Base-by-base conservation (phyloP, 92 coral and sea anemone genomes). In the Ricordea florida region DNA sequence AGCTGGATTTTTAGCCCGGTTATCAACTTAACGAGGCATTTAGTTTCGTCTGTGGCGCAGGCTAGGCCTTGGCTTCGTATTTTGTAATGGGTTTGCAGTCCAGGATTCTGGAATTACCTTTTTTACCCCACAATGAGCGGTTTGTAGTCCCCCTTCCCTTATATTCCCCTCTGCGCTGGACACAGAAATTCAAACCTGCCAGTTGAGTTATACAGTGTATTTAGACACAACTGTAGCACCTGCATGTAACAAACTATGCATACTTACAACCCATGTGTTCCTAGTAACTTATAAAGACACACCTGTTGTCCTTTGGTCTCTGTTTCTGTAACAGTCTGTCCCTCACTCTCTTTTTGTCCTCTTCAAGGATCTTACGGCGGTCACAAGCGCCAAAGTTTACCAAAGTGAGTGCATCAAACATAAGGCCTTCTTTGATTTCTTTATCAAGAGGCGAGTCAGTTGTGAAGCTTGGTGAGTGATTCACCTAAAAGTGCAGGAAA, bases 391-490 rank as follows among this genome's bases (percentile, higher is more conserved):
- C 91, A 68, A 94, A 94, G 84, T 94, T 94, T 7, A 94, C 79
- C 18, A 94, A 62, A 55, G 63, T 73, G n/a, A 94, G 82, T 4
- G 97, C 93, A 51, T 94, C 98, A 29, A 73, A 55, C 80, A 94
- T 88, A 18, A 94, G 85, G 3, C 98, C 98, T 38, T 94, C 98
- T 61, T 94, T 94, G 82, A 94, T 93, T 44, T 94, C 98, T 67
- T 86, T 94, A 84, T 94, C 98, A 48, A 94, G 87, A 22, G 78
- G 94, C 25, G 98, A 94, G 48, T 94, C 98, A 14, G 98, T 94
- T 11, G 97, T 90, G 49, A 94, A 94, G 74, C 98, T 94, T 32
- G 98, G 98, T 0, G 98, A 94, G 69, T 92, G 97, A 68, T 94
- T 94, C 43, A 94, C 98, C 98, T 94, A 70, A 14, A 67, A 8